Evolutionary conservation across 2,797 vertebrate species (phyloP).

Genomic region (Adrianichthys oophorus): DNA sequence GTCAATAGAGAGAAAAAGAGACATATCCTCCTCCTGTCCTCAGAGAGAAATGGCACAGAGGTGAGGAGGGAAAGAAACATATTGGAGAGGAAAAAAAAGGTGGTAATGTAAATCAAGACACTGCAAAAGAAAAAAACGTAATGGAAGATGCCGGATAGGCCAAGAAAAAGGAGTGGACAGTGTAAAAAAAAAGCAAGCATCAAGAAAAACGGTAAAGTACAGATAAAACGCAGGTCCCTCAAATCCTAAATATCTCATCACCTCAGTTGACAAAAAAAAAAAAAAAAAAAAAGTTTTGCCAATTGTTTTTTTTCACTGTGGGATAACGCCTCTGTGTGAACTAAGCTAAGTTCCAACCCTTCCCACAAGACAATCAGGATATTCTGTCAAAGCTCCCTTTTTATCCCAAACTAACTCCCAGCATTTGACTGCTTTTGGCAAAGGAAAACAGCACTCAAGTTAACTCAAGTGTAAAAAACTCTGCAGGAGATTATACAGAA

Average conservation of each 20-base stretch:
- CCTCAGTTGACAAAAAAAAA: constrained; percentile 52
- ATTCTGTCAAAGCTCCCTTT: constrained; percentile 60
- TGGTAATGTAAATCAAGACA: constrained; percentile 17
- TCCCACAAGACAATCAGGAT: constrained; percentile 68
- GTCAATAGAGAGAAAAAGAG: constrained; percentile 78
- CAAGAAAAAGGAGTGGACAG: constrained; percentile 42
- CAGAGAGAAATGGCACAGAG: constrained; percentile 42
- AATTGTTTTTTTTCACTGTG: constrained; percentile 51
- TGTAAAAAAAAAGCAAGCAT: constrained; percentile 37
- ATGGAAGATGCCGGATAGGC: constrained; percentile 24
- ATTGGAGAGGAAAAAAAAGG: constrained; percentile 23
- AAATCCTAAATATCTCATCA: constrained; percentile 45
- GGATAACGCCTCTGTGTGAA: constrained; percentile 47
- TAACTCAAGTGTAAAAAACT: constrained; percentile 66
- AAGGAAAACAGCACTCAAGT: constrained; percentile 65
- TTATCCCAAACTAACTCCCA: constrained; percentile 64
- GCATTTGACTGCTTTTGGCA: constrained; percentile 68
- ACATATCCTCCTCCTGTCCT: constrained; percentile 66
- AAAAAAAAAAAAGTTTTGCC: constrained; percentile 27
- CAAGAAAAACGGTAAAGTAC: constrained; percentile 38
- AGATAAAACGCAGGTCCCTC: constrained; percentile 44
- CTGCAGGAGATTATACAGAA: constrained; percentile 70
- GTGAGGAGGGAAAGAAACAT: constrained; percentile 1
- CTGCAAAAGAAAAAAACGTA: constrained; percentile 24
- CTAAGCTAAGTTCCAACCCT: constrained; percentile 55